These are phyloP conservation scores for Thamnaconus septentrionalis DNA, from an alignment of 2,113 vertebrate genomes.

Conservation along the genomic window DNA sequence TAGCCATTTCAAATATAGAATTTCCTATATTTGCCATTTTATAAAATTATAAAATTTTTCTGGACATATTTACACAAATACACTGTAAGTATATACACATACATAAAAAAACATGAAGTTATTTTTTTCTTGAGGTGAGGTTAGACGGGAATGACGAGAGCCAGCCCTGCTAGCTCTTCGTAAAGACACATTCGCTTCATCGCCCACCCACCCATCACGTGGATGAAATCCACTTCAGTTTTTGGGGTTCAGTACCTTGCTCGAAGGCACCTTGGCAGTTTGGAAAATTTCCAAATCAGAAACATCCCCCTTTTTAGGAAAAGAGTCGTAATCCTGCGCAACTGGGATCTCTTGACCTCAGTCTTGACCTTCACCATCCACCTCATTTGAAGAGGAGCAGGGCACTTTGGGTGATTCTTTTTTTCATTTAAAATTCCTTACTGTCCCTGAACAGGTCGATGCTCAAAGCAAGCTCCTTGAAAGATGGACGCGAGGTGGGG, in stretches of 20 bases:
- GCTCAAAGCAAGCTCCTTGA: conserved; percentile 83
- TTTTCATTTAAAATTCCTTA: conserved; percentile 63
- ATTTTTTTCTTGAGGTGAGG: conserved; percentile 29
- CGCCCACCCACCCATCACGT: not conserved
- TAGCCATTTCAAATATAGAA: conserved; percentile 60
- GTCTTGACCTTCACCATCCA: not conserved
- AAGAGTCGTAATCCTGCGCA: too few species aligned
- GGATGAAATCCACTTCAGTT: conserved; percentile 3
- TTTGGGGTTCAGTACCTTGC: conserved; percentile 30
- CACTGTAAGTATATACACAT: conserved; percentile 58
- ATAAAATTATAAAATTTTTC: conserved; percentile 76
- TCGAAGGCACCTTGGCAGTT: conserved; percentile 56
- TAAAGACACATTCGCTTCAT: conserved; percentile 5
- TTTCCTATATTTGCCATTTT: conserved; percentile 63
- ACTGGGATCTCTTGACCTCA: not conserved
- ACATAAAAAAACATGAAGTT: conserved; percentile 41
- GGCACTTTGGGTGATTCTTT: conserved; percentile 48
- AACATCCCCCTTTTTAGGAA: too few species aligned
- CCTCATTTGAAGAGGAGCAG: conserved; percentile 17
- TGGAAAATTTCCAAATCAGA: too few species aligned
- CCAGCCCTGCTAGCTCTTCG: conserved; percentile 69
- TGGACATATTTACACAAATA: conserved; percentile 67
- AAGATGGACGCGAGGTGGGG: conserved; percentile 82
- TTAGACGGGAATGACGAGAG: conserved; percentile 25
- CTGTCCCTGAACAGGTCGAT: conserved; percentile 87